These are phyloP conservation scores for Rhinoptilus africanus DNA, from an alignment of 2,113 vertebrate species.

Conservation along the genomic window DNA sequence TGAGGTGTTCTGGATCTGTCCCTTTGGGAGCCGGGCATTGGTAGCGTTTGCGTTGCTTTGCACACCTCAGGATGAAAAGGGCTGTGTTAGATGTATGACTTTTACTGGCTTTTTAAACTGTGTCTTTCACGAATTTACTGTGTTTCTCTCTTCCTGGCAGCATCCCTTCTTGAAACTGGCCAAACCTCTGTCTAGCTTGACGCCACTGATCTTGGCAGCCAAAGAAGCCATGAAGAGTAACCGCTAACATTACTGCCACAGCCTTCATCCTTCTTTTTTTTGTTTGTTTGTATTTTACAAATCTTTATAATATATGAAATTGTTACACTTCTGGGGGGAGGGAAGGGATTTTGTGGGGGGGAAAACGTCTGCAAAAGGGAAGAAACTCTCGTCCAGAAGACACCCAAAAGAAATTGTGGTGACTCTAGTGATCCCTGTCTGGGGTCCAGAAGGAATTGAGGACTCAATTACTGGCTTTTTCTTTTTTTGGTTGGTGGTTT, in stretches of 20 bases:
- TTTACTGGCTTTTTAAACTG: background rate
- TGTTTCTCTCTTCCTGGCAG: conserved; percentile 70
- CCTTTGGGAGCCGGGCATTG: background rate
- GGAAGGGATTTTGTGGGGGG: background rate
- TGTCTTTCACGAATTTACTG: background rate
- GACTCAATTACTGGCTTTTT: conserved; percentile 64
- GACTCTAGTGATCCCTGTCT: conserved; percentile 45
- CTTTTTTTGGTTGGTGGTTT: background rate
- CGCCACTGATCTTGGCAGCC: conserved; percentile 95
- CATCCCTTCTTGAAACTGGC: conserved; percentile 98
- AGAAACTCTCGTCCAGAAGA: conserved; percentile 64
- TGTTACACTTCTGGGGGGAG: conserved; percentile 57
- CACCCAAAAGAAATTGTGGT: conserved; percentile 26
- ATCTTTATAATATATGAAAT: conserved; percentile 78
- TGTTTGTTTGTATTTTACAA: conserved; percentile 72
- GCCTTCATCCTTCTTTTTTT: conserved; percentile 33
- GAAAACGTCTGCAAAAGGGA: conserved; percentile 59
- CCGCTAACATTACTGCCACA: conserved; percentile 77
- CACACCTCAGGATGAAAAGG: background rate
- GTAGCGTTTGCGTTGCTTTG: background rate
- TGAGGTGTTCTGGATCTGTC: background rate
- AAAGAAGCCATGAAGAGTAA: conserved; percentile 99
- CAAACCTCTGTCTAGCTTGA: conserved; percentile 97
- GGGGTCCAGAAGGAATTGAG: conserved; percentile 65
- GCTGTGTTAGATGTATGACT: background rate